Conservation (phyloP, 2,113 vertebrate genomes). For the Tor tambroides region DNA sequence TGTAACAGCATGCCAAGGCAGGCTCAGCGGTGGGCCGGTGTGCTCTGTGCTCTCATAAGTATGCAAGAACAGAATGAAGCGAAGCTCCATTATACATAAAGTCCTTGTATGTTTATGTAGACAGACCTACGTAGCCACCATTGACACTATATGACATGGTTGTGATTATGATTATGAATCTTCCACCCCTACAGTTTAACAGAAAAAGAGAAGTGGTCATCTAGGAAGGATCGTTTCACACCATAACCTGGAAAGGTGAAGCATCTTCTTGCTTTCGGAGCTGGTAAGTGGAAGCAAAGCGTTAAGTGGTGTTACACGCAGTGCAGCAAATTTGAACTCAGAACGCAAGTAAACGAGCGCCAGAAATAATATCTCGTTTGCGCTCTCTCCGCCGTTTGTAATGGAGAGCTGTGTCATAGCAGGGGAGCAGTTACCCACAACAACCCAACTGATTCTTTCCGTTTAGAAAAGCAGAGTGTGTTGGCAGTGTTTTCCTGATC, state of each 20-base stretch:
- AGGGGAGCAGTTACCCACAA: constrained; percentile 40
- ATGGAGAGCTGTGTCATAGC: constrained; percentile 44
- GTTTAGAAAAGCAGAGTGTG: constrained; percentile 44
- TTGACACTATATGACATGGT: background rate
- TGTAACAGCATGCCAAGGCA: constrained; percentile 57
- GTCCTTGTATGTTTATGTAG: constrained; percentile 19
- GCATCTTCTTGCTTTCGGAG: background rate
- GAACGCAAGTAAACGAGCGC: background rate
- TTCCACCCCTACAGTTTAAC: constrained; percentile 34
- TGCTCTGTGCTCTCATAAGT: constrained; percentile 53
- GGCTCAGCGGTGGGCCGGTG: constrained; percentile 53
- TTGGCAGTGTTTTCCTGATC: constrained; percentile 53
- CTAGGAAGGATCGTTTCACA: constrained; percentile 37
- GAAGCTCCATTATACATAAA: constrained; percentile 52
- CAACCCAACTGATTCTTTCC: constrained; percentile 54
- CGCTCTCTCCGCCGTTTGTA: background rate
- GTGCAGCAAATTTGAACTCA: background rate
- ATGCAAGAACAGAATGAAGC: constrained; percentile 52
- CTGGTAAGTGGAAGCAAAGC: constrained; percentile 11
- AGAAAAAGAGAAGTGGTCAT: constrained; percentile 37
- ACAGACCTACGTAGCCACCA: background rate
- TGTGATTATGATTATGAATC: constrained; percentile 39
- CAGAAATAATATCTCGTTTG: constrained; percentile 23
- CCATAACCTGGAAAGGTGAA: background rate
- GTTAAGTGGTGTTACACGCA: constrained; percentile 5